A percentile compares a stretch with the other conserved stretches of the same genome.
These are phyloP conservation scores for Chionoecetes opilio DNA, from an alignment of 1,140 invertebrate species.

Conservation along the genomic window DNA sequence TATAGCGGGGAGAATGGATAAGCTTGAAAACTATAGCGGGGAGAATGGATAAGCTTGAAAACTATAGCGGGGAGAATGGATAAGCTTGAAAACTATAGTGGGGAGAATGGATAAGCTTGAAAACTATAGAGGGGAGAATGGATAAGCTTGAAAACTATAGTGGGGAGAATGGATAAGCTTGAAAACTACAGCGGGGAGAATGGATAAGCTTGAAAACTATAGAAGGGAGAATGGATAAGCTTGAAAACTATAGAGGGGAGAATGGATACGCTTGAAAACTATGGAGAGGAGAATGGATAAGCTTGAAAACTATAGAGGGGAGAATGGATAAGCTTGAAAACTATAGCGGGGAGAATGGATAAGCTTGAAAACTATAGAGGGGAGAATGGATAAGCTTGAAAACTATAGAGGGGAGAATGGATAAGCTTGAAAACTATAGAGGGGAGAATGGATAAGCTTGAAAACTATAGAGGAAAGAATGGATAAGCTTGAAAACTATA, in stretches of 20 bases:
- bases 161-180: no score
- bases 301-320: not conserved
- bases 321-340: not conserved
- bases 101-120: no score
- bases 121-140: not conserved
- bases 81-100: not conserved
- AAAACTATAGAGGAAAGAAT: not conserved
- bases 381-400: not conserved
- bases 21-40: not conserved
- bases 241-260: not conserved
- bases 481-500: no score
- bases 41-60: no score
- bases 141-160: not conserved
- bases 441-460: not conserved
- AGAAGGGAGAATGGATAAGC: no score
- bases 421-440: not conserved
- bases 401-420: not conserved
- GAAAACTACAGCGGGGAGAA: not conserved
- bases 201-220: not conserved
- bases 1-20: not conserved
- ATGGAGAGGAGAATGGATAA: no score
- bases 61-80: not conserved
- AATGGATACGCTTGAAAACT: not conserved
- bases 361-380: not conserved
- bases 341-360: no score